Base-by-base conservation (phyloP, 1,140 invertebrate species). In the Drosophila yakuba region DNA sequence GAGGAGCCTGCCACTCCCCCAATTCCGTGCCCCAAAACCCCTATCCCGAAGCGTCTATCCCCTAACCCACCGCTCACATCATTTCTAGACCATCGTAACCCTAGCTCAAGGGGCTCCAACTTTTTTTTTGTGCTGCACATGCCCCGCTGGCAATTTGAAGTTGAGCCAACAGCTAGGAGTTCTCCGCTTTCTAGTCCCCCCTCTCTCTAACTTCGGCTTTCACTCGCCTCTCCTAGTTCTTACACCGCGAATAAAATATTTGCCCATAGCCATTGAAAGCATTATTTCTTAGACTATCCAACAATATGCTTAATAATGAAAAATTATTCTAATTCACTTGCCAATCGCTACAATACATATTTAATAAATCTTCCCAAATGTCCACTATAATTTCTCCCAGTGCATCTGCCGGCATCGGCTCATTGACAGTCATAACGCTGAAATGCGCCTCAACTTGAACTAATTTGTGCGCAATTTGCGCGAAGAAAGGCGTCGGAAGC, bases 361-460 rank as follows among this genome's bases (percentile, higher is more conserved):
- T 32, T 0, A 32, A 10, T 3, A 10, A 8, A 4, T 25, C 12
- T 28, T 28, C n/a, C 0, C n/a, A 0, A 28, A 32, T 6, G 3
- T 10, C 0, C 0, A 23, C 7, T 6, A 1, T 0, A 7, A 25
- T 62, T 25, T 25, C 41, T 66, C 12, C 0, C 35, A 25, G 74
- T 72, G 54, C 14, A 62, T 17, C 69, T 10, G 17, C 61, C 35
- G 48, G 54, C 72, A 61, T 76, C 57, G 76, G 80, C 84, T 89
- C 84, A 89, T 89, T 89, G 84, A 84, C 84, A 89, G 85, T 89
- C 84, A 89, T 89, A 89, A 89, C 77, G 85, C 80, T 89, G 84
- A 84, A 77, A 78, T 71, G 84, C 77, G 68, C 47, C 73, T 84
- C 77, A 88, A 88, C 84, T 89, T 80, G 80, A 82, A 88, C 83